Evolutionary conservation across 2,113 vertebrate species (phyloP), one percentile per base, ranked within the genome.

Genomic region (Gobius niger): DNA sequence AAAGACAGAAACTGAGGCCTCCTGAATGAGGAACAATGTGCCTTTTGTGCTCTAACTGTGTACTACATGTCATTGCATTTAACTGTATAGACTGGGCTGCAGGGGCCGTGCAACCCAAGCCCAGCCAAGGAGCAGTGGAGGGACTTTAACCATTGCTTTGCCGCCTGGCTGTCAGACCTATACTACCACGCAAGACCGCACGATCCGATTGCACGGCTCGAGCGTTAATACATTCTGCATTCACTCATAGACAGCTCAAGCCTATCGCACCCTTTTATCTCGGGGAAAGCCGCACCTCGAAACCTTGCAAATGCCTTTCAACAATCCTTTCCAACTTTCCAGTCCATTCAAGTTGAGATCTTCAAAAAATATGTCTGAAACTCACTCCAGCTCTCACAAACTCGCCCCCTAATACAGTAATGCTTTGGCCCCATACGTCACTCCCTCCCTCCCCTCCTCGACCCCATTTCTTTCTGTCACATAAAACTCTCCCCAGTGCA

Each of bases 381-480:
- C 47, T 51, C 14, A 1, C 12, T 7, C 2, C 63, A 52, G 68
- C 53, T 74, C 70, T 59, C 54, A 71, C 68, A 34, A 41, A 68
- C 73, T 19, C 66, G 44, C 72, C 76, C 63, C 68, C 24, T 34
- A 34, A 34, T 34, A 34, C 24, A 34, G 24, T 34, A 83, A 81
- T 70, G 75, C 81, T 77, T 65, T 80, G 72, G 75, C 82, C 81
- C 63, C 72, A 50, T 71, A 54, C 52, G 19, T 19, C 63, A 1
- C 51, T 19, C 63, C 24, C 72, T 59, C 82, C 68, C 83, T 76
- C 82, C 85, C 79, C 83, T 85, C 82, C 67, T 88, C 82, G 85
- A 73, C 78, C 75, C 78, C 71, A 52, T 87, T 88, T 86, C 84
- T 82, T 54, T 83, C 85, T 88, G 88, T 81, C 89, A 84, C 81